Base-by-base conservation (phyloP, 2,797 vertebrate genomes). In the Coendou prehensilis region DNA sequence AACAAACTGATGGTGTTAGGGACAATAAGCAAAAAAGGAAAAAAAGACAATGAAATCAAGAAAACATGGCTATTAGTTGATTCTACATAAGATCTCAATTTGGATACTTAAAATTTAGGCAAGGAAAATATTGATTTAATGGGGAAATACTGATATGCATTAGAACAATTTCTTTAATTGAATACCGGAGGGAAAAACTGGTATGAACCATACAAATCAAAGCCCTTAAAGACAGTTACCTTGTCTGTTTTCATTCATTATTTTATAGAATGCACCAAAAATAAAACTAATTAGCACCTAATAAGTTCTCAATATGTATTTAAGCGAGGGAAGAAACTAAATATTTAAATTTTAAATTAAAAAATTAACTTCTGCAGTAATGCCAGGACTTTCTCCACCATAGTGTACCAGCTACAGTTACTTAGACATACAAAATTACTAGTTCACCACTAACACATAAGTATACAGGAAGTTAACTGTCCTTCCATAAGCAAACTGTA, bases 71-170 rank as follows among this genome's bases (percentile, higher is more conserved):
- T 8, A 57, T 73, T 57, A 89, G 63, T 23, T 78, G 52, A 91
- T 80, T 94, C 59, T 95, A 79, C 9, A 17, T 59, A 85, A 64
- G 57, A 73, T 23, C 82, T 94, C 57, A 89, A 89, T n/a, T 89
- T 93, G 50, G 15, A 92, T 54, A 93, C 33, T 95, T 94, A 95
- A 92, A 47, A 94, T 92, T 93, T 93, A 96, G 63, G 33, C 28
- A 95, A 93, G 63, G 57, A 93, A 95, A 97, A 94, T 84, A 87
- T 41, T 96, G 85, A 95, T 78, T 91, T 91, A 93, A 45, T 69
- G 47, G 17, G 75, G 45, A 97, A 94, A 93, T 71, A 87, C n/a
- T 95, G 79, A 84, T 84, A 86, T 50, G 33, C 28, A 81, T 6
- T 88, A 22, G 90, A 93, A 96, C 82, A 87, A 96, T 87, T 97